These are phyloP conservation scores for Tipula vernalis DNA, from an alignment of 2,888 invertebrate species.

Conservation along the genomic window DNA sequence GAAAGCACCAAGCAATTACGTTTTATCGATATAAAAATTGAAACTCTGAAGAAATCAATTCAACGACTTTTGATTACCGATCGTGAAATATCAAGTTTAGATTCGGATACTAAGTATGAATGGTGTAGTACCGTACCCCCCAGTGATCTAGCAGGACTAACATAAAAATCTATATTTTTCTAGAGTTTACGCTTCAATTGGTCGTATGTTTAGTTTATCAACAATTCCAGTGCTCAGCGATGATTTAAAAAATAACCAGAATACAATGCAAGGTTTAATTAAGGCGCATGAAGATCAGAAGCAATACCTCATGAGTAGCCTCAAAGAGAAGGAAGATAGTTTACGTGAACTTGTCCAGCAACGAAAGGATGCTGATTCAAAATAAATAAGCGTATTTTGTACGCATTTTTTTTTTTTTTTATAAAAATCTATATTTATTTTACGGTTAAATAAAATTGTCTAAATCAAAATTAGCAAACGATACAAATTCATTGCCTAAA, in stretches of 20 bases:
- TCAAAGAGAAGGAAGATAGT: slow-evolving; percentile 72
- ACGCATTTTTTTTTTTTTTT: slow-evolving; percentile 7
- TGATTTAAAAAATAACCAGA: slow-evolving; percentile 46
- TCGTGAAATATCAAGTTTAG: slow-evolving; percentile 33
- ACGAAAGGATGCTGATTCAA: slow-evolving; percentile 38
- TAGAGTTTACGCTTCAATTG: slow-evolving; percentile 46
- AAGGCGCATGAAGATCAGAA: slow-evolving; percentile 59
- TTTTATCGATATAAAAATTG: slow-evolving; percentile 62
- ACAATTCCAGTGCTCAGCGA: slow-evolving; percentile 47
- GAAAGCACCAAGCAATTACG: slow-evolving; percentile 65
- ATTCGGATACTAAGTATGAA: slow-evolving; percentile 29
- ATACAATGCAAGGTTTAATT: slow-evolving; percentile 50
- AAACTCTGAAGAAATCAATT: slow-evolving; percentile 54
- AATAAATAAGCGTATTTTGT: slow-evolving; percentile 8
- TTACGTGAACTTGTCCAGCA: slow-evolving; percentile 65
- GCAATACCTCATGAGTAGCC: slow-evolving; percentile 54
- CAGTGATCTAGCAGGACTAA: not conserved
- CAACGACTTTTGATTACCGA: slow-evolving; percentile 60
- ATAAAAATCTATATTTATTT: not conserved
- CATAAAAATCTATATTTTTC: not conserved
- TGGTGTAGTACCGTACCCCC: not conserved
- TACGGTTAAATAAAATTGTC: slow-evolving; percentile 30
- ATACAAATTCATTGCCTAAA: slow-evolving; percentile 84
- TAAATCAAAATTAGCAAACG: slow-evolving; percentile 78
- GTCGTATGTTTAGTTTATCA: slow-evolving; percentile 66